Evolutionary conservation across 2,797 vertebrate genomes (phyloP).

Genomic region (Eulemur albifrons): DNA sequence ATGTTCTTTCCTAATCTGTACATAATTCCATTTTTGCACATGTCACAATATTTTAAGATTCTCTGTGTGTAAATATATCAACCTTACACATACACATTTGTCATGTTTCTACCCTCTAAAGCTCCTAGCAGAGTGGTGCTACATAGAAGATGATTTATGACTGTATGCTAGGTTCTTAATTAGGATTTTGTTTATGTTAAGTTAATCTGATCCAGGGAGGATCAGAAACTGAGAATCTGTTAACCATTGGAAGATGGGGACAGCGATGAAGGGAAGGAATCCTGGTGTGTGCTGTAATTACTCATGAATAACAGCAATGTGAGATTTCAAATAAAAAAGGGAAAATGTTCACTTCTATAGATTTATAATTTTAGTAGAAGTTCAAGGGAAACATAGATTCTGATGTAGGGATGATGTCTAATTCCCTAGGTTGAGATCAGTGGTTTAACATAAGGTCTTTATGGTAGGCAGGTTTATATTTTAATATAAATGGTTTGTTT

Average conservation of each 20-base stretch:
- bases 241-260: background rate
- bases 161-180: background rate
- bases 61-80: conserved; percentile 17
- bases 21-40: background rate
- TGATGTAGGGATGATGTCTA: background rate
- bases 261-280: background rate
- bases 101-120: background rate
- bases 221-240: background rate
- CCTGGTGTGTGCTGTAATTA: background rate
- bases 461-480: background rate
- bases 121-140: background rate
- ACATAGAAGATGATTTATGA: background rate
- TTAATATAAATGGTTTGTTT: background rate
- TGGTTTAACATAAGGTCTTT: background rate
- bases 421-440: background rate
- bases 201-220: background rate
- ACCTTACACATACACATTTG: background rate
- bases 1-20: background rate
- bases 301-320: background rate
- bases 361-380: background rate
- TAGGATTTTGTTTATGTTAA: conserved; percentile 39
- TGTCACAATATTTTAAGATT: conserved; percentile 11
- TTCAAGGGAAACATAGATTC: background rate
- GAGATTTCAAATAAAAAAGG: background rate
- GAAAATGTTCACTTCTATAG: background rate